A percentile compares a stretch with the other conserved stretches of the same genome.
Evolutionary conservation across 1,140 invertebrate species (phyloP).

Genomic region (Anastrepha ludens): DNA sequence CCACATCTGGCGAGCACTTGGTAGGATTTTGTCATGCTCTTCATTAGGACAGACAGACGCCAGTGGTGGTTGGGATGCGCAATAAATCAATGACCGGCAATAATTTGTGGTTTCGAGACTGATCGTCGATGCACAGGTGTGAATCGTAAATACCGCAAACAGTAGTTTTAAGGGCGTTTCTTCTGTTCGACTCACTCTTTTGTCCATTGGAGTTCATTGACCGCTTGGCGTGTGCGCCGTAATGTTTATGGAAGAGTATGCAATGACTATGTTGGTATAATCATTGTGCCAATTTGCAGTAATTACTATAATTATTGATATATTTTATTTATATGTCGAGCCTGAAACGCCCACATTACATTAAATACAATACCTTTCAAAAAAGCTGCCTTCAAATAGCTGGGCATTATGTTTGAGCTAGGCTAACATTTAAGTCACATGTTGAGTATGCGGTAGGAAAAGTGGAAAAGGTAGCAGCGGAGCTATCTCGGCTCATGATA

Average conservation of each 20-base stretch:
- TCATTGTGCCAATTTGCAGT: not conserved
- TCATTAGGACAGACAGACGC: conserved; percentile 27
- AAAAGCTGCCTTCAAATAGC: too few species aligned
- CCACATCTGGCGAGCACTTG: conserved; percentile 21
- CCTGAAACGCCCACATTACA: too few species aligned
- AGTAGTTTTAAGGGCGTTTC: conserved; percentile 1
- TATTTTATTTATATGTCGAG: too few species aligned
- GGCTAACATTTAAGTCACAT: too few species aligned
- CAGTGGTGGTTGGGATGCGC: not conserved
- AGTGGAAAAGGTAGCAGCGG: too few species aligned
- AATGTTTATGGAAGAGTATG: not conserved
- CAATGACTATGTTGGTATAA: not conserved
- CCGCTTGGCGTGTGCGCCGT: not conserved
- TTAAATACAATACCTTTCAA: too few species aligned
- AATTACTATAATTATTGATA: too few species aligned
- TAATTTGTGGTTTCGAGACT: conserved; percentile 38
- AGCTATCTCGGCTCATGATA: too few species aligned
- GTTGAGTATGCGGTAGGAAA: too few species aligned
- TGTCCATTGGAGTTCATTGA: not conserved
- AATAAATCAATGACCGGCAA: conserved; percentile 43
- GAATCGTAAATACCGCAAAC: not conserved
- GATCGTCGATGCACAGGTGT: conserved; percentile 23
- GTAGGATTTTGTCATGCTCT: conserved; percentile 30
- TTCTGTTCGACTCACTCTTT: not conserved
- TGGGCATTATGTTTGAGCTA: too few species aligned